Percentiles rank a stretch among this genome's conserved stretches.
phyloP scores from a whole-genome alignment of 2,888 invertebrate species.

The Megalurothrips usitatus region DNA sequence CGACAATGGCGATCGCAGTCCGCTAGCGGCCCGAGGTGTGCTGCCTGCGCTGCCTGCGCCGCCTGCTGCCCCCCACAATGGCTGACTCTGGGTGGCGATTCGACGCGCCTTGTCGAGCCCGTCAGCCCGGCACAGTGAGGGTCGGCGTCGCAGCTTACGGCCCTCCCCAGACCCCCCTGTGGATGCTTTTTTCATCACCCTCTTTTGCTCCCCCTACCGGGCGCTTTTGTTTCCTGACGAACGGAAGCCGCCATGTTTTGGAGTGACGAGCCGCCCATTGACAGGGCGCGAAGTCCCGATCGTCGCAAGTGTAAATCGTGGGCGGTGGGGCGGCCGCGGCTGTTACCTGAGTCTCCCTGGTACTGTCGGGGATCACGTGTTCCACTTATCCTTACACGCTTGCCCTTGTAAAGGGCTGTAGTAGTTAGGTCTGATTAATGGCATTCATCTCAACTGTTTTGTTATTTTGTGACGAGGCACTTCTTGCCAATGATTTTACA shows the following conservation, averaged over 20 bases:
- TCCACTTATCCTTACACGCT: background rate
- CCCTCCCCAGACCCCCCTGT: background rate
- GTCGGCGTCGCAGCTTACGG: background rate
- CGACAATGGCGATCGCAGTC: background rate
- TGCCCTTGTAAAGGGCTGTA: background rate
- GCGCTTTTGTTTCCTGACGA: background rate
- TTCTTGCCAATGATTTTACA: background rate
- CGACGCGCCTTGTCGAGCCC: background rate
- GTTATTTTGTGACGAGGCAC: too few relatives aligned
- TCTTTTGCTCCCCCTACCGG: background rate
- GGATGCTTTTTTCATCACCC: background rate
- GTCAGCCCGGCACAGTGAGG: background rate
- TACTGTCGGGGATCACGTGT: background rate
- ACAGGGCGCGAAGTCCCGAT: background rate
- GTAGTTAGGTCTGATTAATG: conserved; percentile 6
- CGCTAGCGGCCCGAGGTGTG: background rate
- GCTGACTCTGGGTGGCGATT: conserved; percentile 20
- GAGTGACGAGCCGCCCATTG: background rate
- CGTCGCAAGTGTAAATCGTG: background rate
- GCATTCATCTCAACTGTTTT: background rate
- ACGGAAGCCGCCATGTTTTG: conserved; percentile 8
- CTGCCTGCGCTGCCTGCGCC: background rate
- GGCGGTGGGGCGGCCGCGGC: background rate
- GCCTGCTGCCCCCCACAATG: background rate
- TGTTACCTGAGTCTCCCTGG: background rate